Base-by-base conservation (phyloP, 2,797 vertebrate genomes). In the Centroberyx gerrardi region DNA sequence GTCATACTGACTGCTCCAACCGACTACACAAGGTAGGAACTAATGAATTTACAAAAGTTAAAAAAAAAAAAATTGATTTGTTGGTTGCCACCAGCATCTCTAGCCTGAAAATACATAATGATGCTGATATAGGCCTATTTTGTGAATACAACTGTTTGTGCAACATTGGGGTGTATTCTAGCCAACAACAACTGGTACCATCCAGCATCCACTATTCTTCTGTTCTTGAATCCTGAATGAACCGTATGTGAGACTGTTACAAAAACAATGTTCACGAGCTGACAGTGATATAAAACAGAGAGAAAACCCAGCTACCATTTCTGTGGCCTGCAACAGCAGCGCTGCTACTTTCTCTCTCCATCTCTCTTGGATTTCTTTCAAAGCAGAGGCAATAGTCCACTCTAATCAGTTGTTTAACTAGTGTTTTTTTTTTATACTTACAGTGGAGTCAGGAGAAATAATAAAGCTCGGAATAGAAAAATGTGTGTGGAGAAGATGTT, bases 201-300 rank as follows among this genome's bases (percentile, higher is more conserved):
- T 48, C 1, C 3, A 28, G n/a, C 10, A 33, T 72, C 59, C 33
- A 72, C 18, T 59, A 54, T 51, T 52, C 60, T 62, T 0, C 13
- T 42, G 15, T 54, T 72, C 54, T 17, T 62, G 48, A 78, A 76
- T 28, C 28, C 33, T 72, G 59, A 80, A 68, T 68, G 62, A 70
- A 76, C 7, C 40, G 60, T 54, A 44, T 62, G 48, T 70, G 76
- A 79, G 76, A 62, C 53, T 85, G 85, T 55, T 12, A 33, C 54
- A 81, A 17, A 56, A 73, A 69, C 60, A 56, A 68, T 73, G 68
- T 87, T 86, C 67, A 85, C 44, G 49, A 81, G 70, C 79, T 80
- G 75, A 76, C 83, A 87, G 55, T 84, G 83, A 83, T 85, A 80
- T 83, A 79, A 88, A 82, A 63, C 86, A 89, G 82, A 7, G 73